Evolutionary conservation across 2,113 vertebrate genomes (phyloP), one percentile per base, ranked within the genome.

Genomic region (Notechis scutatus): DNA sequence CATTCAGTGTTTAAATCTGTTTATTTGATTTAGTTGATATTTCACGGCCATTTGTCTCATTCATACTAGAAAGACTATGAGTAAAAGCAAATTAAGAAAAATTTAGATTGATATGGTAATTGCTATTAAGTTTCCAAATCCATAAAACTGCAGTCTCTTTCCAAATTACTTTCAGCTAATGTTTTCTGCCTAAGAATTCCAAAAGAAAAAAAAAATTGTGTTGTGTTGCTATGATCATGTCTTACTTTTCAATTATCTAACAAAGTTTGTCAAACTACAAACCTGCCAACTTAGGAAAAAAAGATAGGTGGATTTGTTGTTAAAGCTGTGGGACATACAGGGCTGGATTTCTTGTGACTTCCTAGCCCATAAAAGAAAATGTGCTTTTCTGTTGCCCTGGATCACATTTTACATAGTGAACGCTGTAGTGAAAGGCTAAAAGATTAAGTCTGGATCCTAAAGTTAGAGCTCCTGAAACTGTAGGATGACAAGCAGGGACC

Each of bases 21-120:
- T 81, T 87, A 24, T 21, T 85, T 34, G 88, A 85, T 39, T 92
- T 91, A 55, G 24, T 26, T 26, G 8, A 64, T 90, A 87, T n/a
- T 87, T 94, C 89, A 34, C 50, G 59, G 21, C 89, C 64, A 52
- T 93, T 94, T 95, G 4, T 93, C 94, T 96, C 87, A 23, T 85
- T 96, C 92, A 15, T 69, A 10, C 1, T 61, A 57, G 42, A 93
- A 93, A 93, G 95, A 93, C 89, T 90, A 74, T 1, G 26, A 59
- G 88, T 45, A 15, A 86, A 95, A 93, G 85, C 39, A 88, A 93
- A 57, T 92, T 91, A 92, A 91, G 93, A 81, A 94, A 3, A 2
- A 95, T 23, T 0, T 1, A 61, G 86, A 47, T 24, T 52, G n/a
- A 15, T 42, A 18, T 1, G 52, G 1, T 56, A 94, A 34, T 69